Base-by-base conservation (phyloP, 2,113 vertebrate genomes). In the Porphyrio hochstetteri region DNA sequence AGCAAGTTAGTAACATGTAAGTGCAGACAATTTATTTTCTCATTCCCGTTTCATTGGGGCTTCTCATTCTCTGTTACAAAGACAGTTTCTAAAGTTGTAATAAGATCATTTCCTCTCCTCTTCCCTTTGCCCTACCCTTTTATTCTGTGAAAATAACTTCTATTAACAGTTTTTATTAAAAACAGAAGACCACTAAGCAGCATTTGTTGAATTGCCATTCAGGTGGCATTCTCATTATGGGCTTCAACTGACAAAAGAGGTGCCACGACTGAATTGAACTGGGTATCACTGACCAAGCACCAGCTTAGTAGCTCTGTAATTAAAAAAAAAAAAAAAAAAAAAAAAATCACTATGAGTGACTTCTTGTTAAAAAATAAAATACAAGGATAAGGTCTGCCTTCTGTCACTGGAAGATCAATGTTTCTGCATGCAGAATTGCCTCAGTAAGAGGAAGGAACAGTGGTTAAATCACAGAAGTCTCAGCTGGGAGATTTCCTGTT, bases 21-120 rank as follows among this genome's bases (percentile, higher is more conserved):
- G 64, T 7, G 2, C 60, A 81, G 74, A 67, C 76, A 88, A 93
- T 94, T 95, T 93, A 96, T 81, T 46, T 53, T 55, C 61, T 82
- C 86, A 29, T 96, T 88, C 77, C 63, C 17, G 3, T 82, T 76
- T 76, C 93, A 87, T 38, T 5, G 57, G 8, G 38, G 52, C 56
- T 92, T 65, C 78, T 82, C 75, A 77, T 63, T 82, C 65, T 36
- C 81, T 21, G 44, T 40, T 31, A 67, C 92, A 86, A 91, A 93
- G 76, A 65, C 60, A 78, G 80, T 92, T 96, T 79, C 11, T 82
- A 12, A 60, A 87, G 63, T 42, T n/a, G 3, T 44, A 91, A 81
- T 56, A 59, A 85, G 71, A 94, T 74, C 14, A 53, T 80, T 85
- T 91, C 57, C 52, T 68, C 56, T 75, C 42, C 28, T 78, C 60